Percentiles rank a stretch among this genome's conserved stretches.
Evolutionary conservation across 2,797 vertebrate species (phyloP).

Genomic region (Amblyraja radiata): DNA sequence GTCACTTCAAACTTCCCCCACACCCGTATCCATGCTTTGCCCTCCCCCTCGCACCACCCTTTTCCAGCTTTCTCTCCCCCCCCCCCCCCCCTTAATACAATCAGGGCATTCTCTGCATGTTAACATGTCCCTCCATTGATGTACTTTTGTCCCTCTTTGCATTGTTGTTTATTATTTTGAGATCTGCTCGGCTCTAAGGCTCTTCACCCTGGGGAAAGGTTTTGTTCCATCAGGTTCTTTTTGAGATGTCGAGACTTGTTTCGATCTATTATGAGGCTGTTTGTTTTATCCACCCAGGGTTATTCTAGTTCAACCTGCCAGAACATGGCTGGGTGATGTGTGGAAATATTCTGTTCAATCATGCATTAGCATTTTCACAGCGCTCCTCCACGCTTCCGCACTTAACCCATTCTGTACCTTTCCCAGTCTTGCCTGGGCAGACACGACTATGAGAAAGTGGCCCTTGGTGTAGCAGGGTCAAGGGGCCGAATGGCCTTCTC

Average conservation of each 20-base stretch:
- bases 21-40: too few species aligned
- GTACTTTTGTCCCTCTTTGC: neutral
- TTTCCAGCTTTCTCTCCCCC: too few species aligned
- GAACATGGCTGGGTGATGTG: neutral
- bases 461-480: too few species aligned
- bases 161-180: neutral
- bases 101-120: neutral
- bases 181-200: neutral
- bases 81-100: too few species aligned
- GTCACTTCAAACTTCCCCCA: too few species aligned
- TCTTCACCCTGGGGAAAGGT: neutral
- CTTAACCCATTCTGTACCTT: neutral
- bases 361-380: neutral
- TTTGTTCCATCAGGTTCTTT: constrained; percentile 3
- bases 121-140: too few species aligned
- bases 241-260: constrained; percentile 20
- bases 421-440: neutral
- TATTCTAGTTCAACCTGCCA: neutral
- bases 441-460: too few species aligned
- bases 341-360: neutral
- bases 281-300: neutral
- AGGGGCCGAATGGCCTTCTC: too few species aligned
- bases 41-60: too few species aligned
- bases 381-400: neutral
- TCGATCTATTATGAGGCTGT: neutral